phyloP scores from a whole-genome alignment of 2,888 invertebrate genomes.

The Drosophila aldrichi region DNA sequence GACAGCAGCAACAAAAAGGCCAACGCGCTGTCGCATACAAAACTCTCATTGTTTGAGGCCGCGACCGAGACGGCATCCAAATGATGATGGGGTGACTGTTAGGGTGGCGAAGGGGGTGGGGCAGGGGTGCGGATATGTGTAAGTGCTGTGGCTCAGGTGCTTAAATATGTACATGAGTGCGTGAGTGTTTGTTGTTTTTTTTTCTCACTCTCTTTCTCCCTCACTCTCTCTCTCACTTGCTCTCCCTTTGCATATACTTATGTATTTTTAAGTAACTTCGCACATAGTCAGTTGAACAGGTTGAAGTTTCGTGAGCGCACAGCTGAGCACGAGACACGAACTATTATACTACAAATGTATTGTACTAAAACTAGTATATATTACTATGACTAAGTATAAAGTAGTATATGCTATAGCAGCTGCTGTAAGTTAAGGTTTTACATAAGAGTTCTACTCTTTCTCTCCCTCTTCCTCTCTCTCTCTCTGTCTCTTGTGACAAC shows the following conservation, averaged over 20 bases:
- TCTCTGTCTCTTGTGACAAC: not conserved
- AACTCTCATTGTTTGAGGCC: slow-evolving; percentile 65
- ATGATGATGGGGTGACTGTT: slow-evolving; percentile 11
- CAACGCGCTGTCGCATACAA: slow-evolving; percentile 68
- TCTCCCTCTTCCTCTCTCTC: too few relatives aligned
- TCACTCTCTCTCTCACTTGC: too few relatives aligned
- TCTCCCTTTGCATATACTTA: not conserved
- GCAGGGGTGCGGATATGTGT: slow-evolving; percentile 9
- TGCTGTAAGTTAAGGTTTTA: too few relatives aligned
- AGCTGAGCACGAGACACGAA: not conserved
- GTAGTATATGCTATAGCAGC: too few relatives aligned
- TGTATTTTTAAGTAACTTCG: slow-evolving; percentile 48
- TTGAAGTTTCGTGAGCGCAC: slow-evolving; percentile 1
- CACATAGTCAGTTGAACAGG: not conserved
- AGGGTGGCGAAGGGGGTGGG: not conserved
- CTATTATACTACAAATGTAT: not conserved
- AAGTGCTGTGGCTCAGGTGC: slow-evolving; percentile 47
- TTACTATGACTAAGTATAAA: not conserved
- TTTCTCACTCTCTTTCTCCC: too few relatives aligned
- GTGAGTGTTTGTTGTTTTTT: slow-evolving; percentile 8
- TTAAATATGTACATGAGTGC: slow-evolving; percentile 53
- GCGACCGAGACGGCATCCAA: slow-evolving; percentile 14
- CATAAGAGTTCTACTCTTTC: too few relatives aligned
- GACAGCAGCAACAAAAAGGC: slow-evolving; percentile 52
- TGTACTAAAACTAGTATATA: not conserved